Evolutionary conservation across 2,113 vertebrate genomes (phyloP).

Genomic region (Pedetes capensis): DNA sequence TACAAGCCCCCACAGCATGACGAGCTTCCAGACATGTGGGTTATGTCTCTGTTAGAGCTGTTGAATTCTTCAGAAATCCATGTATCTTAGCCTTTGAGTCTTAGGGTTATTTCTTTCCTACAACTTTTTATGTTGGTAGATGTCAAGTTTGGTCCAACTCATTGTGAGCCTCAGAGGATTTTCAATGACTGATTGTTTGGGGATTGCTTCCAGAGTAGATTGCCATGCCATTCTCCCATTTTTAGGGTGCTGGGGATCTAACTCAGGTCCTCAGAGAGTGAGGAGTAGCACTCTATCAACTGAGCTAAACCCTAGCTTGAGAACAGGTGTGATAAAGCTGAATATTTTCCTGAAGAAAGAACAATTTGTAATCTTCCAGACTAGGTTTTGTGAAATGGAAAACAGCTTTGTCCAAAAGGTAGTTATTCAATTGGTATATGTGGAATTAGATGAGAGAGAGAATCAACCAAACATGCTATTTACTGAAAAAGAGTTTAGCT

Average conservation of each 20-base stretch:
- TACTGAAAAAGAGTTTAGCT: neutral
- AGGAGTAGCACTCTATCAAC: no score
- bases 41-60: neutral
- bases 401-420: neutral
- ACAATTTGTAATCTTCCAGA: neutral
- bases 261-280: no score
- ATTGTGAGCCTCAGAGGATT: no score
- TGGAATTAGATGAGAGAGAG: neutral
- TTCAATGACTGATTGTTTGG: no score
- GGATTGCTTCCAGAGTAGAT: no score
- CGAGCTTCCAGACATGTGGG: no score
- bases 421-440: neutral
- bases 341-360: neutral
- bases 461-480: neutral
- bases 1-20: no score
- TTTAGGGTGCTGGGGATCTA: no score
- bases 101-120: neutral
- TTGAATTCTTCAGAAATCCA: neutral
- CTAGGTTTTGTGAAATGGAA: neutral
- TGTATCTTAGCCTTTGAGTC: neutral
- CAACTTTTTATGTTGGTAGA: neutral
- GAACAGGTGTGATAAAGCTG: neutral
- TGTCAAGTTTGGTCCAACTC: no score
- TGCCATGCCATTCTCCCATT: no score
- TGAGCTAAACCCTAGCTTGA: no score